Percentiles rank a stretch among this genome's conserved stretches.
These are phyloP conservation scores for Botia almorhae DNA, from an alignment of 2,797 vertebrate genomes.

Conservation along the genomic window DNA sequence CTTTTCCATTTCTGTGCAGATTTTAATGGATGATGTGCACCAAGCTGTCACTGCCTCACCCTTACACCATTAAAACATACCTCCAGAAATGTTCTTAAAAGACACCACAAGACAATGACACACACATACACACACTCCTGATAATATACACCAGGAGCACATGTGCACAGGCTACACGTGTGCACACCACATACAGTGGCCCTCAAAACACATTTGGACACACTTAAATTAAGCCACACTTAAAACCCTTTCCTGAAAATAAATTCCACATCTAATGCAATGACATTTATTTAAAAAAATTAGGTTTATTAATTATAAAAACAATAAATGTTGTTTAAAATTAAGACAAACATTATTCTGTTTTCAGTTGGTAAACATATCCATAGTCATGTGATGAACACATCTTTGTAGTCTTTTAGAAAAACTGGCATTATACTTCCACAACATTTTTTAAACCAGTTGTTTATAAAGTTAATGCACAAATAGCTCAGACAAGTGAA, in stretches of 20 bases:
- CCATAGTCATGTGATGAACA: no score
- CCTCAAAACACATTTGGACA: not conserved
- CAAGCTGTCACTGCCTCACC: slow-evolving; percentile 51
- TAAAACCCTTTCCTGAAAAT: not conserved
- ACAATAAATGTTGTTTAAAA: no score
- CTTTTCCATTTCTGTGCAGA: slow-evolving; percentile 56
- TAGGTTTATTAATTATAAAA: no score
- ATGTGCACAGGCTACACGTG: not conserved
- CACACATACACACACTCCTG: not conserved
- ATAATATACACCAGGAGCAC: slow-evolving; percentile 27
- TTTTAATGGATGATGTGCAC: slow-evolving; percentile 54
- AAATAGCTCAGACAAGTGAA: no score
- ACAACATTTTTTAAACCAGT: no score
- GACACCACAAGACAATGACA: slow-evolving; percentile 2
- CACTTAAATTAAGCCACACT: not conserved
- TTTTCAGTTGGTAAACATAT: no score
- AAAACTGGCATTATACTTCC: no score
- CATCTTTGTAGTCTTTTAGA: no score
- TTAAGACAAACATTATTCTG: no score
- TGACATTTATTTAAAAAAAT: not conserved
- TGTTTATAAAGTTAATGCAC: no score
- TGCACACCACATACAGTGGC: not conserved
- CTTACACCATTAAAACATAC: slow-evolving; percentile 53
- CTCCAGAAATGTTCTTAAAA: slow-evolving; percentile 55
- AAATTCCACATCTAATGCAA: no score